Evolutionary conservation across 2,113 vertebrate species (phyloP).

Genomic region (Nothobranchius furzeri): DNA sequence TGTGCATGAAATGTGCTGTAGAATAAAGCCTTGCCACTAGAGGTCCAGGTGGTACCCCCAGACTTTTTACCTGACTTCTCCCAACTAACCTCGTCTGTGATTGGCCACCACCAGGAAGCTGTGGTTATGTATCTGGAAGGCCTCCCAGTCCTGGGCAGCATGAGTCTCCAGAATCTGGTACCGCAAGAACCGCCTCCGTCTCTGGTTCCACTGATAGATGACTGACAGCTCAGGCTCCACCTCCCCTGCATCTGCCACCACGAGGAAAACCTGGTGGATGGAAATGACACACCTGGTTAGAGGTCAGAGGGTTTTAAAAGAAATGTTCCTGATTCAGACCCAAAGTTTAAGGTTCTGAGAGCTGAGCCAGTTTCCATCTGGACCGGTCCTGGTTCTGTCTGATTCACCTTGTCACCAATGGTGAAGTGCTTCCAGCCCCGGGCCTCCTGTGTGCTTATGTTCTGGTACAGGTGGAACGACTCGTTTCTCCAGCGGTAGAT

Average conservation of each 20-base stretch:
- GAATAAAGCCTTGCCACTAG: too few relatives aligned
- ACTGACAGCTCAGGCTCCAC: conserved; percentile 62
- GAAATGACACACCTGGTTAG: background rate
- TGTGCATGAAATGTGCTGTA: too few relatives aligned
- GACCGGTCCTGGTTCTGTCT: background rate
- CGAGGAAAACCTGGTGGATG: conserved; percentile 83
- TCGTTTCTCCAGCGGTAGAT: conserved; percentile 89
- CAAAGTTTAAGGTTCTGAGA: too few relatives aligned
- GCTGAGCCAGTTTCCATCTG: too few relatives aligned
- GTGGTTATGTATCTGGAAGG: conserved; percentile 87
- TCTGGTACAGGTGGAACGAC: conserved; percentile 87
- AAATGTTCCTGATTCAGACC: background rate
- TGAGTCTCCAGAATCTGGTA: conserved; percentile 89
- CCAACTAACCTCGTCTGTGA: conserved; percentile 88
- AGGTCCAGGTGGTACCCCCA: too few relatives aligned
- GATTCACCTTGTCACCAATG: conserved; percentile 83
- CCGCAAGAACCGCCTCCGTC: conserved; percentile 78
- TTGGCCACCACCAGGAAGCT: conserved; percentile 94
- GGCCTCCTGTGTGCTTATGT: conserved; percentile 89
- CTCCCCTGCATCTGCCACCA: conserved; percentile 82
- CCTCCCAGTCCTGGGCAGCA: conserved; percentile 94
- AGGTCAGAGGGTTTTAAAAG: background rate
- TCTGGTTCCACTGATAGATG: conserved; percentile 69
- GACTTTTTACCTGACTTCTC: too few relatives aligned
- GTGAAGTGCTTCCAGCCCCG: conserved; percentile 93